These are phyloP conservation scores for Parus major DNA, from an alignment of 2,113 vertebrate genomes.

Conservation along the genomic window DNA sequence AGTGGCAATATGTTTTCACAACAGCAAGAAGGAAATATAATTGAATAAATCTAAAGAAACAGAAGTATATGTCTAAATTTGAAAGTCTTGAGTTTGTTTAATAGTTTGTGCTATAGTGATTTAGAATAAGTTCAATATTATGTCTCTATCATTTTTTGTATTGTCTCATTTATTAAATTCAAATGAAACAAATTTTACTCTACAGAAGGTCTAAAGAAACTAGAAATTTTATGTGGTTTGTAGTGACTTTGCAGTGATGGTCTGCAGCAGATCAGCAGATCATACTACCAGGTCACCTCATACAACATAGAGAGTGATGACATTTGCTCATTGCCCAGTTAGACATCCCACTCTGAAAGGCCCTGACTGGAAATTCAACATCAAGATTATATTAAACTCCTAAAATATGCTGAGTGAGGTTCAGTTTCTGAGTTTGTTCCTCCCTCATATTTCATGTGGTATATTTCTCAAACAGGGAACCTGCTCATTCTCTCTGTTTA, in stretches of 20 bases:
- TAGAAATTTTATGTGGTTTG: background rate
- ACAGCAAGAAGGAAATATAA: background rate
- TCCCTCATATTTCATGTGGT: background rate
- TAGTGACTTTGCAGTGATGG: background rate
- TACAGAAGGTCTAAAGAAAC: background rate
- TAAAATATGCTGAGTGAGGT: background rate
- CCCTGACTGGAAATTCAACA: background rate
- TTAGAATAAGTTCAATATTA: background rate
- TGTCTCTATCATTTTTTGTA: background rate
- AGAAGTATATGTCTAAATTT: background rate
- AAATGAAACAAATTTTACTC: background rate
- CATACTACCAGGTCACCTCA: background rate
- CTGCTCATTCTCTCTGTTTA: background rate
- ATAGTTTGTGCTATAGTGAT: background rate
- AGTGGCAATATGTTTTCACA: background rate
- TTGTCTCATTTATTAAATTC: background rate
- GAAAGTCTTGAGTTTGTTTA: background rate
- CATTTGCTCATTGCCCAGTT: background rate
- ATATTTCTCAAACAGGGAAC: background rate
- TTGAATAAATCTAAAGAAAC: background rate
- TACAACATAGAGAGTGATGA: background rate
- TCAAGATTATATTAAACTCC: background rate
- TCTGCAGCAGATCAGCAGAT: background rate
- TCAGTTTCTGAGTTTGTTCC: background rate
- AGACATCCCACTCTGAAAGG: background rate